These are phyloP conservation scores for Drosophila suzukii DNA, from an alignment of 1,140 invertebrate species.

Conservation along the genomic window DNA sequence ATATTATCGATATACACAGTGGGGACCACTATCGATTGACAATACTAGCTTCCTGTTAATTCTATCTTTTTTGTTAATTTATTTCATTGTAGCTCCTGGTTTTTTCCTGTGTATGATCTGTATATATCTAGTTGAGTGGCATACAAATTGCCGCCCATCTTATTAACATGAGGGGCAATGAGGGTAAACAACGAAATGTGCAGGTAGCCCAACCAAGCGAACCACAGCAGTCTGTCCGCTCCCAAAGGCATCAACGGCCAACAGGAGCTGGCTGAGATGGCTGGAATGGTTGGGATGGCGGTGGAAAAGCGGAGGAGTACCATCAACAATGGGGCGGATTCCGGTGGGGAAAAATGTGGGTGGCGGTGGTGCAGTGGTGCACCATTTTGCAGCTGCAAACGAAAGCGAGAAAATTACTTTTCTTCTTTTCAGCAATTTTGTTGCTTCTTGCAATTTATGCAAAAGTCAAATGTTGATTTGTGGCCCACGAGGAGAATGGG, in stretches of 20 bases:
- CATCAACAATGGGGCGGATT: slow-evolving; percentile 53
- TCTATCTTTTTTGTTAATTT: too few species aligned
- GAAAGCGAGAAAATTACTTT: slow-evolving; percentile 80
- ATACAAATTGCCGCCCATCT: slow-evolving; percentile 48
- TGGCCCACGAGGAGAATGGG: slow-evolving; percentile 35
- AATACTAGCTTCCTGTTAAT: too few species aligned
- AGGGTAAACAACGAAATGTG: slow-evolving; percentile 61
- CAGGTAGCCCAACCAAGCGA: slow-evolving; percentile 50
- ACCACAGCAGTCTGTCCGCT: slow-evolving; percentile 35
- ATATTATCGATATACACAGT: too few species aligned
- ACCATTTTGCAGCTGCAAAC: slow-evolving; percentile 61
- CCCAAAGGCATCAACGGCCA: slow-evolving; percentile 37
- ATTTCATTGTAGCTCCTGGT: neutral
- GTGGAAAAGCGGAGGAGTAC: slow-evolving; percentile 12
- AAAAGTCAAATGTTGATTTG: slow-evolving; percentile 83
- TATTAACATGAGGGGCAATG: slow-evolving; percentile 57
- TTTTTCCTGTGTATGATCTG: neutral
- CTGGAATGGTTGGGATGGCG: neutral
- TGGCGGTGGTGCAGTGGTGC: slow-evolving; percentile 25
- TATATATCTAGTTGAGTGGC: slow-evolving; percentile 27
- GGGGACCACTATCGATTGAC: too few species aligned
- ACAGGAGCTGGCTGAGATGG: slow-evolving; percentile 13
- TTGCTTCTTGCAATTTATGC: slow-evolving; percentile 81
- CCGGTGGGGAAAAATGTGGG: neutral
- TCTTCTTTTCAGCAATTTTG: slow-evolving; percentile 73